These are phyloP conservation scores for Taxidea taxus DNA, from an alignment of 2,113 vertebrate genomes.

Conservation along the genomic window DNA sequence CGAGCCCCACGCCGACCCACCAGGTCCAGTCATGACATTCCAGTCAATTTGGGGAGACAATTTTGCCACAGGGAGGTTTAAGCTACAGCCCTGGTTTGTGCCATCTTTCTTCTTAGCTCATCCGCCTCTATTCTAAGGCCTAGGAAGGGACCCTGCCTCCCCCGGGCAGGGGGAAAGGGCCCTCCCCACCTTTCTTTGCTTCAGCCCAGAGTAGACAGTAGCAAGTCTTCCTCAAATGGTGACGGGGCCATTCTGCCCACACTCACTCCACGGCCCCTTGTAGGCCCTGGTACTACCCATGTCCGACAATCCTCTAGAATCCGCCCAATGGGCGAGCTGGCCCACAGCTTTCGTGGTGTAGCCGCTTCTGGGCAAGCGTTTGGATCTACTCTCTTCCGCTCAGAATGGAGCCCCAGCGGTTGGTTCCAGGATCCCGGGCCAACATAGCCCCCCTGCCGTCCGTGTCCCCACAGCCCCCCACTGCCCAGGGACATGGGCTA, in stretches of 20 bases:
- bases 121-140: background rate
- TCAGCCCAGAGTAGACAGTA: accelerated
- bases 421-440: background rate
- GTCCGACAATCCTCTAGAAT: accelerated
- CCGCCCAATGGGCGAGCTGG: accelerated
- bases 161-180: background rate
- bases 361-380: background rate
- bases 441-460: too few species aligned
- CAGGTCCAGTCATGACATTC: too few species aligned
- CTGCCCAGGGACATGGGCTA: background rate
- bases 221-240: background rate
- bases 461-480: background rate
- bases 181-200: background rate
- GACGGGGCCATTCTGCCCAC: background rate
- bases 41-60: accelerated
- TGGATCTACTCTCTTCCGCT: background rate
- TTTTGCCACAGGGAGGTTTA: background rate
- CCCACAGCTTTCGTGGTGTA: background rate
- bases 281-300: accelerated
- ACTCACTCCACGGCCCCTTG: accelerated
- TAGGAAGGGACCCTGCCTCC: background rate
- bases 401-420: background rate
- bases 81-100: background rate
- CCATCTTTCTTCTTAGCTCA: background rate
- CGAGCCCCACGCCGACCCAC: background rate